These are phyloP conservation scores for Spisula solida DNA, from an alignment of 2,888 invertebrate genomes.

Conservation along the genomic window DNA sequence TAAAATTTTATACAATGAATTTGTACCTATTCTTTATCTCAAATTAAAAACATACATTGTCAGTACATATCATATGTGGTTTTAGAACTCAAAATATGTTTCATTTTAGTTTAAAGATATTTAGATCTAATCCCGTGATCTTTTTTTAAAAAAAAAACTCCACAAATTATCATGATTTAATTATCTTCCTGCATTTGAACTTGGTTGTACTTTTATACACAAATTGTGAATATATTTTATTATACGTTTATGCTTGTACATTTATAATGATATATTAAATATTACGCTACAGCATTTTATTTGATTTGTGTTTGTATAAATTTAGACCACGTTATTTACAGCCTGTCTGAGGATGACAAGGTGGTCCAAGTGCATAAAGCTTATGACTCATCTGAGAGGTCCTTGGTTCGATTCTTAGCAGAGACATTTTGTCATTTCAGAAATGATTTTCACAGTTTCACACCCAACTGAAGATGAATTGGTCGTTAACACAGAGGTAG, in stretches of 20 bases:
- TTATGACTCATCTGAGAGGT: no score
- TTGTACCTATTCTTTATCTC: not conserved
- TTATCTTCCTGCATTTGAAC: not conserved
- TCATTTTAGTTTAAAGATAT: not conserved
- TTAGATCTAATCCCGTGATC: not conserved
- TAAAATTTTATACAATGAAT: no score
- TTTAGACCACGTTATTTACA: no score
- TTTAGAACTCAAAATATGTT: not conserved
- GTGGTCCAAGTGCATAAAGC: no score
- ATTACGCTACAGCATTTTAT: not conserved
- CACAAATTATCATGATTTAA: not conserved
- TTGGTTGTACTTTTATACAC: not conserved
- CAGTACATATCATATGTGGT: not conserved
- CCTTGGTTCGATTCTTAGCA: no score
- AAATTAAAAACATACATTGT: not conserved
- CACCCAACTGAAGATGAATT: no score
- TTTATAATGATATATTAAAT: conserved; percentile 25
- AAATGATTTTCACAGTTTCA: no score
- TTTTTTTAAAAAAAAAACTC: not conserved
- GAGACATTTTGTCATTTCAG: no score
- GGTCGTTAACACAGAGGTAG: no score
- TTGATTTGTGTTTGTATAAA: not conserved
- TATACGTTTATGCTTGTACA: conserved; percentile 28
- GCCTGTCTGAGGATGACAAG: no score
- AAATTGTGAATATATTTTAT: conserved; percentile 19